Evolutionary conservation across 2,113 vertebrate species (phyloP).

Genomic region (Bubo blakistoni): DNA sequence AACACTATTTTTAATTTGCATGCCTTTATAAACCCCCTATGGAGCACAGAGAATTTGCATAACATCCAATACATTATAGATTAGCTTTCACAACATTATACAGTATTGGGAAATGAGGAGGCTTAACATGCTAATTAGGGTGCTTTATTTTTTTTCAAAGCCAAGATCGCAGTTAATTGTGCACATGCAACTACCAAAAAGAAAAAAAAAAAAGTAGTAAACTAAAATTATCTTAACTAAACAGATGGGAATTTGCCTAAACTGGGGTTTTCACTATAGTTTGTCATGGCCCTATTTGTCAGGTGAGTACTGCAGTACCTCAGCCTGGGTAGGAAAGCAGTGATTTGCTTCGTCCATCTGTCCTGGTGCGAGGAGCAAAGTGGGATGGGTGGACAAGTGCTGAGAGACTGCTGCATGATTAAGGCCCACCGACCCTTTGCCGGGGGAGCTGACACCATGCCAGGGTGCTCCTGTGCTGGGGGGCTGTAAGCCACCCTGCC

Average conservation of each 20-base stretch:
- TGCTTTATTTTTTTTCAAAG: constrained; percentile 28
- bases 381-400: neutral
- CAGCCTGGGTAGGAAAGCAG: neutral
- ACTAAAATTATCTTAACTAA: constrained; percentile 63
- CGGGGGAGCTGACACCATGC: neutral
- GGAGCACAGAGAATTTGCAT: constrained; percentile 53
- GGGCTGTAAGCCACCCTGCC: neutral
- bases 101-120: constrained; percentile 59
- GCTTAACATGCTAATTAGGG: constrained; percentile 63
- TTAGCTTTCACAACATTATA: constrained; percentile 64
- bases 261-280: neutral
- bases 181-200: neutral
- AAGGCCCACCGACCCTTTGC: neutral
- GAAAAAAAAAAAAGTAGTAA: neutral
- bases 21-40: constrained; percentile 49
- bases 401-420: neutral
- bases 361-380: fast-evolving
- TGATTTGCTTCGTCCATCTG: neutral
- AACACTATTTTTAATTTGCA: constrained; percentile 59
- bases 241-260: constrained; percentile 49
- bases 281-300: constrained; percentile 7
- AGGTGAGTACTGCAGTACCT: neutral
- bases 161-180: constrained; percentile 40
- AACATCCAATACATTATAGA: constrained; percentile 62
- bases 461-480: neutral